Base-by-base conservation (phyloP, 2,113 vertebrate species). In the Acanthochromis polyacanthus region DNA sequence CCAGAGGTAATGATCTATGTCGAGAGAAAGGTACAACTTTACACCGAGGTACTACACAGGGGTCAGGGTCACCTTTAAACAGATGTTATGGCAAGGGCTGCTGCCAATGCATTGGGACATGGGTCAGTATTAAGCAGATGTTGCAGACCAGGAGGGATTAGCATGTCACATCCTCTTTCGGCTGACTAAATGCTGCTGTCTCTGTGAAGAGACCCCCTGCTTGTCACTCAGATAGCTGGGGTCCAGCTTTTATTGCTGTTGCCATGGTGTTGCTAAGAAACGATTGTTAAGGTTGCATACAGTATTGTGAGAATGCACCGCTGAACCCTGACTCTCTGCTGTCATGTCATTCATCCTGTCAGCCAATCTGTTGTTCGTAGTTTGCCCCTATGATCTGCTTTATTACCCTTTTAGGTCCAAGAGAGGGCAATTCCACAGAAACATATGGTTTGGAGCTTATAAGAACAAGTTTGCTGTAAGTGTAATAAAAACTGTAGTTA, bases 31-130 rank as follows among this genome's bases (percentile, higher is more conserved):
- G 71, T 75, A 81, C 30, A 67, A 76, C 43, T 84, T 77, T 87
- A 67, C 86, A 85, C 73, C 48, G 8, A 57, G 61, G 87, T 72
- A 70, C 85, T 9, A 56, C 78, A 64, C 61, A 48, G 83, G 89
- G 88, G 82, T 87, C 77, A 80, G 87, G 91, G 90, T 92, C 91
- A 92, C 88, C 90, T 91, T 89, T 89, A 82, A 90, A 87, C 91
- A 92, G 91, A 90, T 93, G 92, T 91, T 90, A 76, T 74, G 81
- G 84, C 80, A 65, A 64, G 25, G 72, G 51, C 67, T 63, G 80
- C 57, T 59, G 86, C 65, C 77, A 57, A 71, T 67, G 69, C 15
- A 6, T 56, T 1, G 16, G 81, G 87, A 88, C 79, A 74, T 6
- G 72, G 91, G 91, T 91, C 90, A 89, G 84, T 78, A 83, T 71